These are phyloP conservation scores for Drosophila mayaguana DNA, from an alignment of 2,888 invertebrate species.

Conservation along the genomic window DNA sequence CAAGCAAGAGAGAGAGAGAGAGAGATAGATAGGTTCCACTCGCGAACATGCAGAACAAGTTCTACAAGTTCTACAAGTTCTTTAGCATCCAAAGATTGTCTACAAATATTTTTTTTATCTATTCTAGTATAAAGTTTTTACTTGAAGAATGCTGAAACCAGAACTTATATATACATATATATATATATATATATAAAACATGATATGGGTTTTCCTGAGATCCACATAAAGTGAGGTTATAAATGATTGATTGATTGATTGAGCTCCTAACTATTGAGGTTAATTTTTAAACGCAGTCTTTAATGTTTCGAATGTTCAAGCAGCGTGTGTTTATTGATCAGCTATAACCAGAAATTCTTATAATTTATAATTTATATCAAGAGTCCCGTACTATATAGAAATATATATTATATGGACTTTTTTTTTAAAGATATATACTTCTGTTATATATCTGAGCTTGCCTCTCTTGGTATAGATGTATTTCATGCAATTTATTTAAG, in stretches of 20 bases:
- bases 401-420: background rate
- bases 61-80: slow-evolving; percentile 14
- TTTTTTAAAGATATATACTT: background rate
- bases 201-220: too few relatives aligned
- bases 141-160: background rate
- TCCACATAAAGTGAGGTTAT: background rate
- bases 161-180: too few relatives aligned
- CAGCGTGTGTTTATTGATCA: slow-evolving; percentile 9
- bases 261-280: background rate
- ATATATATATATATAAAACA: too few relatives aligned
- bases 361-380: background rate
- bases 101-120: slow-evolving; percentile 19
- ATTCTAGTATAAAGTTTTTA: background rate
- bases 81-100: slow-evolving; percentile 59
- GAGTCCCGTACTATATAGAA: background rate
- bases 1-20: background rate
- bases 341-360: background rate
- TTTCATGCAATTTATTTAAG: slow-evolving; percentile 7
- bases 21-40: background rate
- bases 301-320: slow-evolving; percentile 1
- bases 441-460: background rate
- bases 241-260: too few relatives aligned
- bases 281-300: background rate
- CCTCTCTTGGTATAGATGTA: background rate
- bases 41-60: background rate